Percentiles rank a stretch among this genome's conserved stretches.
These are phyloP conservation scores for Pedionomus torquatus DNA, from an alignment of 2,113 vertebrate species.

Conservation along the genomic window DNA sequence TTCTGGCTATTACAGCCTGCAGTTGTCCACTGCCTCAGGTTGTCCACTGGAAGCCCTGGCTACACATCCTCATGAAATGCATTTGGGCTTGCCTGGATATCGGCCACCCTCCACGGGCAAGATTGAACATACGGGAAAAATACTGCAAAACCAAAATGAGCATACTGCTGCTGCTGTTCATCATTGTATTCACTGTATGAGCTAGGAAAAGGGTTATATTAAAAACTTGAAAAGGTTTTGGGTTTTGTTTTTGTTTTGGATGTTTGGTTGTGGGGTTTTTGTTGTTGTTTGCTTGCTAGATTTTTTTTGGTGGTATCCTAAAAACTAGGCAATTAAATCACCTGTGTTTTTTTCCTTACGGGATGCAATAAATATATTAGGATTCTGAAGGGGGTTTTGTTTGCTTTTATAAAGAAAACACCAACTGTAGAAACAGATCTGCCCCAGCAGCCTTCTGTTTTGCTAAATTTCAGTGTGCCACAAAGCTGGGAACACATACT, in stretches of 20 bases:
- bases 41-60: background rate
- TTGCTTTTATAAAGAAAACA: background rate
- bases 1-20: background rate
- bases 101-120: accelerated
- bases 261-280: no score
- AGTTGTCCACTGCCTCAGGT: background rate
- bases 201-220: background rate
- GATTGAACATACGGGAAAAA: background rate
- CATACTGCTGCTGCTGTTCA: background rate
- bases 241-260: background rate
- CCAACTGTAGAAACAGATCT: background rate
- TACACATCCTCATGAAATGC: accelerated
- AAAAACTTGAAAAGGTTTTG: background rate
- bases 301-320: background rate
- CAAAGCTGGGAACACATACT: background rate
- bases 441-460: background rate
- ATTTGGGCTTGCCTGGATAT: background rate
- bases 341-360: background rate
- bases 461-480: background rate
- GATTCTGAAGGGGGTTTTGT: background rate
- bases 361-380: background rate
- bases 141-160: background rate
- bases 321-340: background rate
- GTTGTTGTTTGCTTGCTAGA: background rate
- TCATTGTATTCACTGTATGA: accelerated